A percentile compares a stretch with the other conserved stretches of the same genome.
These are phyloP conservation scores for Trichosurus vulpecula DNA, from an alignment of 2,797 vertebrate genomes.

Conservation along the genomic window DNA sequence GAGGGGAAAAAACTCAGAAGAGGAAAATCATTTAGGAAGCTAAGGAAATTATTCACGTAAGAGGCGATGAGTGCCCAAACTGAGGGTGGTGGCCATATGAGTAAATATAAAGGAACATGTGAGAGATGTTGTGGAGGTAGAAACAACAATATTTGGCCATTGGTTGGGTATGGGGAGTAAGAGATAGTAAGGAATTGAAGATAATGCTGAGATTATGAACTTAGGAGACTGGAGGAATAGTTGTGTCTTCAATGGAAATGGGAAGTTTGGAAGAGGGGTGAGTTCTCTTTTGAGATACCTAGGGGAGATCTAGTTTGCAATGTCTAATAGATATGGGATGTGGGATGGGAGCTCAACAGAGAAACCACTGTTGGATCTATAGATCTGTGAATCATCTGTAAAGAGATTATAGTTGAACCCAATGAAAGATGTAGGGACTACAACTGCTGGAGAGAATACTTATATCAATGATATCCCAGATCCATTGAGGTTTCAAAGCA, in stretches of 20 bases:
- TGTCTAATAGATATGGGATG: neutral
- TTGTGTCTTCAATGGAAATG: neutral
- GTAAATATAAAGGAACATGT: neutral
- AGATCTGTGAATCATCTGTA: neutral
- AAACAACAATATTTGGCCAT: neutral
- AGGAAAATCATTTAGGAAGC: neutral
- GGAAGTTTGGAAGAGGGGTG: neutral
- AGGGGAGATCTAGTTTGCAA: neutral
- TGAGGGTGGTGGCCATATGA: neutral
- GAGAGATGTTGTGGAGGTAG: neutral
- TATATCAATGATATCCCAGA: neutral
- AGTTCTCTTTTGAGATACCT: neutral
- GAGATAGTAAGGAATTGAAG: neutral
- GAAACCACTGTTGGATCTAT: neutral
- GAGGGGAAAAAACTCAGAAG: neutral
- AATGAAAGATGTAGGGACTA: neutral
- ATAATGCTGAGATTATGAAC: neutral
- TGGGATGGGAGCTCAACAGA: neutral
- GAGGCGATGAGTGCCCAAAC: neutral
- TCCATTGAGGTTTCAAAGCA: neutral
- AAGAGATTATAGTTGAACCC: neutral
- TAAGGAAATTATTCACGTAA: neutral
- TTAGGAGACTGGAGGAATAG: neutral
- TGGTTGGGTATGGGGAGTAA: neutral
- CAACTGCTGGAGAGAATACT: neutral